Base-by-base conservation (phyloP, 37 sponge, comb jelly and placozoan genomes). In the Geodia barretti region DNA sequence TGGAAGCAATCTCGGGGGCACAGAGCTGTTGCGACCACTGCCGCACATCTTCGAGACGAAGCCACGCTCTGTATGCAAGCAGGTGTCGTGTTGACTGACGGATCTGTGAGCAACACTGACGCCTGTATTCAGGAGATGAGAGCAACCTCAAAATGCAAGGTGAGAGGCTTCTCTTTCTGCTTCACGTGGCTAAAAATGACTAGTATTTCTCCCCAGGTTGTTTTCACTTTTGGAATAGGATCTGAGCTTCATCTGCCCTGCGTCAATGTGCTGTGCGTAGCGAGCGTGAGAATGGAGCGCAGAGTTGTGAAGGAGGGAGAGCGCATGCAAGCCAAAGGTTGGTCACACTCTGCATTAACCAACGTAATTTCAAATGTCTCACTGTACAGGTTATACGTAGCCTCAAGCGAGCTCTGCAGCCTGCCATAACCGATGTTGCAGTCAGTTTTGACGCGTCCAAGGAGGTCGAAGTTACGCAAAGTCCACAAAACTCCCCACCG, bases 141-240 rank as follows among this genome's bases (percentile, higher is more conserved):
- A 54, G 70, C 39, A 64, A 92, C 87, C 71, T 63, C 81, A 0
- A 41, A 2, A 47, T 25, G 33, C 78, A 30, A 77, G 88, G 78
- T 81, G 71, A 47, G 76, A 31, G 35, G 32, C 35, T 42, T 83
- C n/a, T 28, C 11, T 72, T 1, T 11, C 25, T 2, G 11, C 19
- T 32, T 36, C 20, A 9, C 7, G 38, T 9, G 35, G n/a, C n/a
- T n/a, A n/a, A n/a, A n/a, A n/a, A n/a, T n/a, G n/a, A n/a, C n/a
- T 19, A 66, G 26, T 17, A 1, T 69, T 2, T 26, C 33, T 32
- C 60, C 14, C 68, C 7, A 1, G 28, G 1, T 26, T 69, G 70
- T 77, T 47, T 92, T 87, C 39, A 77, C 87, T 24, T 77, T 91
- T 73, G 92, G 92, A 21, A 81, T 91, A 20, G 92, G 92, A 8